Evolutionary conservation across 2,113 vertebrate genomes (phyloP), one percentile per base, ranked within the genome.

Genomic region (Parus major): DNA sequence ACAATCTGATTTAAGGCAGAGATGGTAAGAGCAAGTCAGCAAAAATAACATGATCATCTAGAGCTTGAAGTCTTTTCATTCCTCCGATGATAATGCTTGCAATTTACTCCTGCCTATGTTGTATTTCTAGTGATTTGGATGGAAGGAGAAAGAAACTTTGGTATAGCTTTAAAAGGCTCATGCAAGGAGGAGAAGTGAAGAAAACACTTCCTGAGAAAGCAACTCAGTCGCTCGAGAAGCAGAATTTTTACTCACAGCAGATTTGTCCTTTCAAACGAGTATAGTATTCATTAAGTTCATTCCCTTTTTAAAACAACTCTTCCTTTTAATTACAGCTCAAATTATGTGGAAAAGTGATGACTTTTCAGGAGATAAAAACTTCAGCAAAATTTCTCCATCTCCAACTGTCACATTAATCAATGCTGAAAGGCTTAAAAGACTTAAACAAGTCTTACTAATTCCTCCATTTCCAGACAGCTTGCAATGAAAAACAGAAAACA

Each of bases 261-360:
- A 92, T 88, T 44, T 90, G n/a, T 36, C 59, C 79, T 88, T 94
- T 92, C 77, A 92, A 86, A 76, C 57, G 84, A 65, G 41, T 33
- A 28, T 9, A 71, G 52, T 15, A 88, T 56, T 75, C 68, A 69
- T 90, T 86, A 89, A 93, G 55, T 24, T 89, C 41, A 22, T 36
- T 60, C 41, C 12, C 11, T 31, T 70, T 86, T 90, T 53, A 72
- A 39, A 88, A 82, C 33, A 90, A 60, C 53, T 65, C 61, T 44
- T 71, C 33, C 36, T 92, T 82, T 75, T 92, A 93, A 95, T 80
- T 93, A 52, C n/a, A 95, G 78, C 23, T 84, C 36, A 70, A 41
- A 84, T 86, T 77, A 82, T 9, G 12, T 55, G 24, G 72, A 83
- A 92, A 86, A 84, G 14, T 31, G 33, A 83, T 83, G 80, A 93